phyloP scores from a whole-genome alignment of 1,140 invertebrate species.

The Scaptomyza pallida region DNA sequence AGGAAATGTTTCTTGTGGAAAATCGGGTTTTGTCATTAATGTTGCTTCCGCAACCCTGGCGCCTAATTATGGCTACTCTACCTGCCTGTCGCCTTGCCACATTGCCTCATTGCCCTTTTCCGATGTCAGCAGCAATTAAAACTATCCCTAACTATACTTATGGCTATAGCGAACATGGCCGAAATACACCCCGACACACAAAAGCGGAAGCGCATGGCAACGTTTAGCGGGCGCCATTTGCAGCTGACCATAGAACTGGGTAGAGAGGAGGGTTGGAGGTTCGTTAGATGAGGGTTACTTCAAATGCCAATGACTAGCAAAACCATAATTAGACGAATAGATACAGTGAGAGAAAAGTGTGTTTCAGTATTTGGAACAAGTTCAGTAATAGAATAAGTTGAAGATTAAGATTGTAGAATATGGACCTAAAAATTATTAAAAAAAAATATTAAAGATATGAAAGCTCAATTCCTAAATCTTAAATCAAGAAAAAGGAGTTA shows the following conservation, averaged over 20 bases:
- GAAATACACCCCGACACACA: slow-evolving; percentile 42
- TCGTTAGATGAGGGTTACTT: slow-evolving; percentile 3
- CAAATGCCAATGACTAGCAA: slow-evolving; percentile 36
- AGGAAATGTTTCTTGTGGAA: slow-evolving; percentile 41
- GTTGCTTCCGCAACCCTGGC: neutral
- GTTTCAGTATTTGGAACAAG: no score
- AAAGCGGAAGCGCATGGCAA: slow-evolving; percentile 75
- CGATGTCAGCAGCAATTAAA: slow-evolving; percentile 56
- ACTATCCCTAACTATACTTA: slow-evolving; percentile 21
- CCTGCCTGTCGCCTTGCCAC: slow-evolving; percentile 30
- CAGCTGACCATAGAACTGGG: slow-evolving; percentile 13
- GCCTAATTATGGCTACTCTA: slow-evolving; percentile 50
- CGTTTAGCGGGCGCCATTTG: slow-evolving; percentile 73
- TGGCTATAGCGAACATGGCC: slow-evolving; percentile 57
- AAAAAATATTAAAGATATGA: no score
- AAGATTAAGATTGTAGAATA: no score
- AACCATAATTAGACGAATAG: slow-evolving; percentile 37
- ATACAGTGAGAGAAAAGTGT: no score
- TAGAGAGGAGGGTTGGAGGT: slow-evolving; percentile 4
- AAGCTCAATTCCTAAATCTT: no score
- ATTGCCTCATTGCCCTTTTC: slow-evolving; percentile 37
- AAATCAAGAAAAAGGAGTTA: no score
- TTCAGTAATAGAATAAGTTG: no score
- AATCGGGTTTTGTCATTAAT: slow-evolving; percentile 46
- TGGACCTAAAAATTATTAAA: no score